Base-by-base conservation (phyloP, 2,113 vertebrate species). In the Corvus cornix region DNA sequence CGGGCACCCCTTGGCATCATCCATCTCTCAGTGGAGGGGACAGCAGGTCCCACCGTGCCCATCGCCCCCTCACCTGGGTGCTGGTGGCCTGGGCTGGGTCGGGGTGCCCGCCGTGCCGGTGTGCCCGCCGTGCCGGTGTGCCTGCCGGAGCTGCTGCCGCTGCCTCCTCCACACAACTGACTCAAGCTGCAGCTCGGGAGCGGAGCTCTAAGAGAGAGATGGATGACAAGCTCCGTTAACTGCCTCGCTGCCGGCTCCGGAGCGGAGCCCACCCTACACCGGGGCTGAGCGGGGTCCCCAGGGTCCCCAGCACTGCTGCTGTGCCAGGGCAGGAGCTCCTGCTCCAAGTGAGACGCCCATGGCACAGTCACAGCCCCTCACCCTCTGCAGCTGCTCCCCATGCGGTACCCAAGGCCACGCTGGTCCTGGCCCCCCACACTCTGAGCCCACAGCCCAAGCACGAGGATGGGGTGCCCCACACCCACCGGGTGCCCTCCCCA, bases 151-250 rank as follows among this genome's bases (percentile, higher is more conserved):
- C 94, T 83, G 96, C 93, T 30, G 94, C 85, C 93, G 93, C 93
- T 92, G 96, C 96, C 96, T 94, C 96, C 96, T 97, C 97, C 95
- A 95, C 95, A 96, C 95, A 91, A 91, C 96, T 96, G 96, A 96
- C 96, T 97, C 96, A 96, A 95, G 96, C 96, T 92, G 92, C 93
- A 96, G 63, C 64, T 95, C 83, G 67, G 80, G 90, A 95, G 93
- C 67, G 46, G 37, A 95, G 92, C 97, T 84, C 95, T 95, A 84
- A 92, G 91, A 96, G 91, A 84, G 92, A 95, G 87, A 83, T 83
- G 87, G 95, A 94, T 82, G 83, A 89, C 66, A 86, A 80, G 91
- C 95, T 93, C 49, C 39, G 56, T 92, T 96, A 97, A 97, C 94
- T 87, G 87, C 90, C 70, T 96, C 85, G 44, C 91, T 93, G 96